Conservation (phyloP, 2,113 vertebrate species). For the Calyptomena viridis region DNA sequence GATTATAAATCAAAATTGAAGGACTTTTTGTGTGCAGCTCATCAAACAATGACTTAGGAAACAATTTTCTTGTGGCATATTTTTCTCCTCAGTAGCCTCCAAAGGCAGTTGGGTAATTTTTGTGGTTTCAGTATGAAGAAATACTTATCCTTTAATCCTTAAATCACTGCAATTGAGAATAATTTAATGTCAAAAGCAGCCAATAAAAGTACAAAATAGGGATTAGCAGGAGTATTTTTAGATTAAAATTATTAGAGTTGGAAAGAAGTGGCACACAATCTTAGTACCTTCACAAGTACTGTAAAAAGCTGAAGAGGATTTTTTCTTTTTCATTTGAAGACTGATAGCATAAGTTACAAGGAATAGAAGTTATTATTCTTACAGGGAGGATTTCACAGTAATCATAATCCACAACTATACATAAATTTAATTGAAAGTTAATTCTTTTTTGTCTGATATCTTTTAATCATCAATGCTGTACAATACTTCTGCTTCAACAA, state of each 20-base stretch:
- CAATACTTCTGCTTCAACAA: background rate
- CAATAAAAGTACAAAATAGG: slow-evolving; percentile 25
- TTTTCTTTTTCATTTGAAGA: slow-evolving; percentile 12
- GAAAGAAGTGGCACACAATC: background rate
- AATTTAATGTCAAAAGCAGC: background rate
- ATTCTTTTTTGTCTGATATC: background rate
- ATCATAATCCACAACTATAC: slow-evolving; percentile 3
- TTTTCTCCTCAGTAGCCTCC: background rate
- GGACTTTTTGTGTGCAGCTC: slow-evolving; percentile 8
- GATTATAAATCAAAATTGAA: background rate
- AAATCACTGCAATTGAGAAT: background rate
- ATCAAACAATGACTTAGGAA: background rate
- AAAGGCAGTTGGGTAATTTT: background rate
- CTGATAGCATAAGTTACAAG: background rate
- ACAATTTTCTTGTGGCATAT: background rate
- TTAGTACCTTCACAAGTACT: background rate
- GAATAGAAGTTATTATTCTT: slow-evolving; percentile 21
- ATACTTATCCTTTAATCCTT: slow-evolving; percentile 38
- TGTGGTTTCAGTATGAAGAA: background rate
- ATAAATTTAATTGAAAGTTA: slow-evolving; percentile 36
- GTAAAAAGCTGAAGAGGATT: background rate
- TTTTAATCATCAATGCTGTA: background rate
- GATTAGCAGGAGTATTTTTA: slow-evolving; percentile 28
- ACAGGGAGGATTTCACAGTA: background rate
- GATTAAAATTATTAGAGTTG: slow-evolving; percentile 3